A percentile compares a stretch with the other conserved stretches of the same genome.
Evolutionary conservation across 2,797 vertebrate species (phyloP).

Genomic region (Ficedula albicollis): DNA sequence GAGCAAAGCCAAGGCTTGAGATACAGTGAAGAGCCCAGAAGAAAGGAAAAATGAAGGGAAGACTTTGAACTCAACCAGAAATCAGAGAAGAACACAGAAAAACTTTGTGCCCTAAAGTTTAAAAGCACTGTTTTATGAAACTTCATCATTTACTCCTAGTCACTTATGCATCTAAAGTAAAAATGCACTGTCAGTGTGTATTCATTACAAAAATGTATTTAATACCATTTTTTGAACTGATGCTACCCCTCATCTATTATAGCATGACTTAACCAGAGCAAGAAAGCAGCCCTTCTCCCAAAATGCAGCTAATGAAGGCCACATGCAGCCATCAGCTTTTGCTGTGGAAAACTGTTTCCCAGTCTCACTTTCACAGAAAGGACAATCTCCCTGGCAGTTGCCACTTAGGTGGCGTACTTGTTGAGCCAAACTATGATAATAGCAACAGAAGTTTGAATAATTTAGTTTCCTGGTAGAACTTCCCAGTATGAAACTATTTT

Average conservation of each 20-base stretch:
- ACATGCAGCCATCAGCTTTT: neutral
- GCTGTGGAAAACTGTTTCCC: neutral
- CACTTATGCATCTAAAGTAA: neutral
- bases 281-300: neutral
- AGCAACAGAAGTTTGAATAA: neutral
- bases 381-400: neutral
- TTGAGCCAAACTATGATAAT: neutral
- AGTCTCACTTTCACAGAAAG: neutral
- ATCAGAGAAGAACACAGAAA: neutral
- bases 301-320: neutral
- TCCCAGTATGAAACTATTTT: neutral
- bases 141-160: neutral
- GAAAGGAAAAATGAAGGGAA: neutral
- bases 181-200: neutral
- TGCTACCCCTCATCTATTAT: neutral
- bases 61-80: neutral
- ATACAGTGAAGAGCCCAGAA: neutral
- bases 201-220: neutral
- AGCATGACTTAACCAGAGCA: neutral
- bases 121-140: neutral
- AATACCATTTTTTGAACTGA: neutral
- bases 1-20: neutral
- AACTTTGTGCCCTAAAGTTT: neutral
- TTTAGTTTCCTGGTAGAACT: neutral
- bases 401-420: neutral